Evolutionary conservation across 2,888 invertebrate species (phyloP), one percentile per base, ranked within the genome.

Genomic region (Lutraria lutraria): DNA sequence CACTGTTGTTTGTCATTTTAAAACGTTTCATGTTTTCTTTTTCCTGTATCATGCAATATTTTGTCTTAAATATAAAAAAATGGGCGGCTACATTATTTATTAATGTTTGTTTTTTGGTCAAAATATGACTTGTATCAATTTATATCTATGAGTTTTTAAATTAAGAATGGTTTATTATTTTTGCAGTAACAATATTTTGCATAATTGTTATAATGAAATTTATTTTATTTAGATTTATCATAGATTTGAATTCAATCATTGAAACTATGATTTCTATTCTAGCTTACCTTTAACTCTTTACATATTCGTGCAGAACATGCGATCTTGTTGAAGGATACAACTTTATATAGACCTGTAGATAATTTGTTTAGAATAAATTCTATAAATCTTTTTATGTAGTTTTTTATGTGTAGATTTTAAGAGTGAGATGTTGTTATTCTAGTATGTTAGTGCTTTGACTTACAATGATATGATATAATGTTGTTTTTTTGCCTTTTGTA

Each of bases 401-500:
- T 43, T 43, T 68, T 21, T 68, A 25, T 68, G 63, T 68, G 63
- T 68, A 68, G 63, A 25, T 68, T 25, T 68, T n/a, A 25, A 68
- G 63, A 21, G n/a, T 68, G n/a, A 12, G 63, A 25, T 68, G 16
- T 76, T 76, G 76, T 76, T 76, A 76, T 76, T 19, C 19, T 76
- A 6, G 31, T 16, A 76, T 76, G 34, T 76, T 76, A n/a, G 31
- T 16, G 34, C 76, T 76, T 76, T 34, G 29, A 76, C 31, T 34
- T 34, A 76, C 31, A 31, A 76, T 76, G 76, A 34, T 34, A 31
- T 31, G n/a, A 76, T 76, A 3, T 31, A 31, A 34, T 76, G 25
- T 31, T 31, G 76, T 15, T 76, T 76, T 76, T 68, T 25, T 76
- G 76, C 76, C 25, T 31, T 76, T 31, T 76, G 31, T 72, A 72